Percentiles rank a stretch among this genome's conserved stretches.
These are phyloP conservation scores for Takifugu ocellatus DNA, from an alignment of 2,797 vertebrate species.

Conservation along the genomic window DNA sequence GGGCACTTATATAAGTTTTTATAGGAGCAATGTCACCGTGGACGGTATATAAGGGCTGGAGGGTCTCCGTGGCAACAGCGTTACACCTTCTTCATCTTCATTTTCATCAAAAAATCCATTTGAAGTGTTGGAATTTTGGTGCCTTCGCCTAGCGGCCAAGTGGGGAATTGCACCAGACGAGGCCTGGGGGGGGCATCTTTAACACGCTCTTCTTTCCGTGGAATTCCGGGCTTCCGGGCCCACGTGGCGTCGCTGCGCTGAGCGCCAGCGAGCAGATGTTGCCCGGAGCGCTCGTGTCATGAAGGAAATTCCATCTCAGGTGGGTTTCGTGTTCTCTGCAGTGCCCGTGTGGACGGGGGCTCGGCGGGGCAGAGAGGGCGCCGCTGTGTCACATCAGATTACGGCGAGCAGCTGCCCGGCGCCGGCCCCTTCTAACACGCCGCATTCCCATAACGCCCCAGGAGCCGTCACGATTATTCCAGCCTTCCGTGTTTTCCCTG, in stretches of 20 bases:
- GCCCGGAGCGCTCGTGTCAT: too few species aligned
- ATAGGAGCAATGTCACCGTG: too few species aligned
- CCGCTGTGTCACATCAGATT: conserved; percentile 8
- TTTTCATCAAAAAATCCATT: too few species aligned
- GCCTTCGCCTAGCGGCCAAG: too few species aligned
- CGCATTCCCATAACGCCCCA: conserved; percentile 2
- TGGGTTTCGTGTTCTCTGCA: conserved; percentile 21
- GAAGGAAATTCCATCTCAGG: conserved; percentile 29
- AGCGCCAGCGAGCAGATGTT: conserved; percentile 17
- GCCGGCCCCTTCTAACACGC: conserved; percentile 7
- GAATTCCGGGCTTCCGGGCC: conserved; percentile 42
- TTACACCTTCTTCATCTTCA: too few species aligned
- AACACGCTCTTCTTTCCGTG: conserved; percentile 12
- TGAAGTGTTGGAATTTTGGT: too few species aligned
- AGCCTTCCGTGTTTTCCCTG: too few species aligned
- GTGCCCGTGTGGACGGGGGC: not conserved
- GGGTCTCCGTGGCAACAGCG: too few species aligned
- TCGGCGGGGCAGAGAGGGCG: conserved; percentile 8
- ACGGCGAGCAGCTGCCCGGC: conserved; percentile 6
- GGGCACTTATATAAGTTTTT: too few species aligned
- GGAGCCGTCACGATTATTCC: not conserved
- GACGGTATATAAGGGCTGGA: too few species aligned
- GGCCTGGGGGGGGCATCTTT: too few species aligned
- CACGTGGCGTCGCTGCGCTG: conserved; percentile 16
- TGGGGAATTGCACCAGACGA: too few species aligned